Evolutionary conservation across 2,113 vertebrate genomes (phyloP).

Genomic region (Orycteropus afer): DNA sequence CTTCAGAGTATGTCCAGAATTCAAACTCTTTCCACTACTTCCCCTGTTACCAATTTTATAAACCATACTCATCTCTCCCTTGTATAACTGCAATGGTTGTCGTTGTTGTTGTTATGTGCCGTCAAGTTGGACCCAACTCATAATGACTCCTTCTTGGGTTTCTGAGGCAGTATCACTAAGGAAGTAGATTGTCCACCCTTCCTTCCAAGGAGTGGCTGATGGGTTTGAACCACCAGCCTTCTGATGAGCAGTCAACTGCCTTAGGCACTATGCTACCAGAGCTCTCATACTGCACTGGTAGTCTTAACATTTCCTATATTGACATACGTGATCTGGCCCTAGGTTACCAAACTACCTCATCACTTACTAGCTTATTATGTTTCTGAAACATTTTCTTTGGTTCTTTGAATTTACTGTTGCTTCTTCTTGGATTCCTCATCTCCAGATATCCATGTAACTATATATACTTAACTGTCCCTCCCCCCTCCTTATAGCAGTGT

Average conservation of each 20-base stretch:
- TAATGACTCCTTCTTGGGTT: too few relatives aligned
- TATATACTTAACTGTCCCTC: background rate
- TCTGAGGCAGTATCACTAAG: too few relatives aligned
- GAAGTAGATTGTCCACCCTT: too few relatives aligned
- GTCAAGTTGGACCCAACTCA: too few relatives aligned
- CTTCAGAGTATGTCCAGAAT: background rate
- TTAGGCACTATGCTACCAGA: too few relatives aligned
- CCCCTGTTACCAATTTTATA: background rate
- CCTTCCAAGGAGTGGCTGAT: too few relatives aligned
- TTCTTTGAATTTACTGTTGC: background rate
- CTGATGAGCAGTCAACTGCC: too few relatives aligned
- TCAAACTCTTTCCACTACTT: background rate
- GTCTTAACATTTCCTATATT: background rate
- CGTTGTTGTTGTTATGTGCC: too few relatives aligned
- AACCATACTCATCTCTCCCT: background rate
- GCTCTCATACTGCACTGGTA: too few relatives aligned
- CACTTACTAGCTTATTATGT: background rate
- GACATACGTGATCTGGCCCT: background rate
- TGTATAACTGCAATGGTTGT: background rate
- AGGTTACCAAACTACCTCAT: background rate
- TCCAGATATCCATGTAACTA: background rate
- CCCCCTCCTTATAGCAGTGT: background rate
- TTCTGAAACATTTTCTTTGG: background rate
- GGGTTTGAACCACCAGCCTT: too few relatives aligned
- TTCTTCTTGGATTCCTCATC: background rate